Evolutionary conservation across 2,113 vertebrate species (phyloP).

Genomic region (Podocnemis expansa): DNA sequence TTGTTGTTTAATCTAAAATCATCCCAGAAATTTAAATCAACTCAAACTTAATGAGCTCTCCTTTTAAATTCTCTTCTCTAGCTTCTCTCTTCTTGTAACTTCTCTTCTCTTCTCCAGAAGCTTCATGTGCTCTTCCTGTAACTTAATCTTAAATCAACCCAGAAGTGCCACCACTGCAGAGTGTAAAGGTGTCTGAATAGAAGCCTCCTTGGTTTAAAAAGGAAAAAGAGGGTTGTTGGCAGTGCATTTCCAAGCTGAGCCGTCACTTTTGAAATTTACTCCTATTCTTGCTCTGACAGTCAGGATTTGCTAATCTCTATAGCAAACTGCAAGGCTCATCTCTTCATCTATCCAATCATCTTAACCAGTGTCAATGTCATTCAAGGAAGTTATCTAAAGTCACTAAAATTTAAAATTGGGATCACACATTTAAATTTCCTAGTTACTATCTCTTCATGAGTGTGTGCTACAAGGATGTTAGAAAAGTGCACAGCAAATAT

Average conservation of each 20-base stretch:
- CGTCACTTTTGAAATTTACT: neutral
- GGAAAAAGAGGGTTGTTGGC: neutral
- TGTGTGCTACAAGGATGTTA: neutral
- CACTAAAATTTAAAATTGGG: neutral
- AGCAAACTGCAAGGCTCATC: neutral
- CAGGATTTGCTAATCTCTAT: neutral
- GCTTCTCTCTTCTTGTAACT: no score
- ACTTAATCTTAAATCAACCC: neutral
- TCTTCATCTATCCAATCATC: neutral
- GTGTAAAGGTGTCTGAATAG: neutral
- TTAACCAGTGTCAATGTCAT: neutral
- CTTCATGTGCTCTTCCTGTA: no score
- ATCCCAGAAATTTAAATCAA: no score
- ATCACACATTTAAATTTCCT: neutral
- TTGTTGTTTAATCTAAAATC: neutral
- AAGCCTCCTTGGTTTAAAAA: neutral
- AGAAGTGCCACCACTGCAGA: neutral
- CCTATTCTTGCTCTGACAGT: neutral
- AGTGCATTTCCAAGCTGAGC: neutral
- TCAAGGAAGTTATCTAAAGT: neutral
- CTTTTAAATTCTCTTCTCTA: no score
- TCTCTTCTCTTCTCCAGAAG: no score
- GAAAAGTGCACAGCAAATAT: constrained; percentile 27
- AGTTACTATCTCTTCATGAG: neutral
- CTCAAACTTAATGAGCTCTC: no score